A percentile compares a stretch with the other conserved stretches of the same genome.
Conservation (phyloP, 2,797 vertebrate genomes). For the Cossypha polioptera region DNA sequence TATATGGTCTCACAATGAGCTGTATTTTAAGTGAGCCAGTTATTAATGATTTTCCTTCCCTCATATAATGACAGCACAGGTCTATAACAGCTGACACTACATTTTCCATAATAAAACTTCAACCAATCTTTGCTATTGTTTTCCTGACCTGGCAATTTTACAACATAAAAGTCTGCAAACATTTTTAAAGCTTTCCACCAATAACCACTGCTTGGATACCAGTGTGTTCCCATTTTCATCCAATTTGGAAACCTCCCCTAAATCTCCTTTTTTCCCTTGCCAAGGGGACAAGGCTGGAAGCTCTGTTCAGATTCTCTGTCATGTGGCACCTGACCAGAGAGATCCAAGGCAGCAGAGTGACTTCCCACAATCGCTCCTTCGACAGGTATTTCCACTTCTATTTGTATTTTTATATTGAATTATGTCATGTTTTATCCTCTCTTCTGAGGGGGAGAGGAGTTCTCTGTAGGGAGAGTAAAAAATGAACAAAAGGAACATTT, state of each 20-base stretch:
- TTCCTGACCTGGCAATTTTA: not conserved
- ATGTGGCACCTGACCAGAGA: constrained; percentile 98
- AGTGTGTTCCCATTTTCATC: not conserved
- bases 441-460: not conserved
- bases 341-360: constrained; percentile 87
- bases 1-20: not conserved
- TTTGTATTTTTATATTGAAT: not conserved
- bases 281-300: constrained; percentile 86
- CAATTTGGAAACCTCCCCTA: not conserved
- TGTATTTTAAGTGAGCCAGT: not conserved
- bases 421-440: not conserved
- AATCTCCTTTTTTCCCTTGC: not conserved
- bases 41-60: not conserved
- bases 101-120: not conserved
- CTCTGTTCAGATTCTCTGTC: constrained; percentile 92
- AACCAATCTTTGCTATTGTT: not conserved
- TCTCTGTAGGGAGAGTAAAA: not conserved
- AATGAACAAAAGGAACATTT: not conserved
- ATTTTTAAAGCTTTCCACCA: not conserved
- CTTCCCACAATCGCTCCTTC: constrained; percentile 91
- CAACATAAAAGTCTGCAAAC: not conserved
- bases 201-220: not conserved
- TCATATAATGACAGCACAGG: not conserved
- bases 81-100: not conserved
- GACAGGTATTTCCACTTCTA: constrained; percentile 82